Evolutionary conservation across 2,797 vertebrate genomes (phyloP).

Genomic region (Gallinago nigripennis): DNA sequence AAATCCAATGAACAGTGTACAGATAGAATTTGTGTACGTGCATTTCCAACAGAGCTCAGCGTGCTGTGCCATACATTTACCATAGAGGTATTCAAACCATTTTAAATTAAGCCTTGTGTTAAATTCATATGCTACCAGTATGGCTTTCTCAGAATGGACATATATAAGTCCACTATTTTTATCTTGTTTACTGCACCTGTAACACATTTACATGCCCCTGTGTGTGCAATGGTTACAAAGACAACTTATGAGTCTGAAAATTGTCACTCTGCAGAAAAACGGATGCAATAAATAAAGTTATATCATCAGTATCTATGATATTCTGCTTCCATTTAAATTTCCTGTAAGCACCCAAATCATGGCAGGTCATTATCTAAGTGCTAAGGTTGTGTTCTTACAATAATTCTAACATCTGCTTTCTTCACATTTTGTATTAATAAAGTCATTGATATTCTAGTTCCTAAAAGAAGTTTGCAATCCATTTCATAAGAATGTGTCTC

Average conservation of each 20-base stretch:
- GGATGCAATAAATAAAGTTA: background rate
- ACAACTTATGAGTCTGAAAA: background rate
- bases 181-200: background rate
- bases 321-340: background rate
- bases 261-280: background rate
- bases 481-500: background rate
- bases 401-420: background rate
- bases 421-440: background rate
- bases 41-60: background rate
- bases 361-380: background rate
- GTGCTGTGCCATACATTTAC: background rate
- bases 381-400: background rate
- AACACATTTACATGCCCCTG: background rate
- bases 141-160: background rate
- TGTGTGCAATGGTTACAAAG: background rate
- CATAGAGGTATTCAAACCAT: background rate
- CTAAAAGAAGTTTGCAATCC: background rate
- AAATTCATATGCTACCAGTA: background rate
- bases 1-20: background rate
- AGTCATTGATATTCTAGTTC: background rate
- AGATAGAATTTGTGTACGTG: background rate
- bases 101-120: constrained; percentile 20
- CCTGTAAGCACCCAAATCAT: background rate
- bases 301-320: background rate
- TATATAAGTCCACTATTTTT: background rate